A percentile compares a stretch with the other conserved stretches of the same genome.
Conservation (phyloP, 2,113 vertebrate genomes). For the Cheilinus undulatus region DNA sequence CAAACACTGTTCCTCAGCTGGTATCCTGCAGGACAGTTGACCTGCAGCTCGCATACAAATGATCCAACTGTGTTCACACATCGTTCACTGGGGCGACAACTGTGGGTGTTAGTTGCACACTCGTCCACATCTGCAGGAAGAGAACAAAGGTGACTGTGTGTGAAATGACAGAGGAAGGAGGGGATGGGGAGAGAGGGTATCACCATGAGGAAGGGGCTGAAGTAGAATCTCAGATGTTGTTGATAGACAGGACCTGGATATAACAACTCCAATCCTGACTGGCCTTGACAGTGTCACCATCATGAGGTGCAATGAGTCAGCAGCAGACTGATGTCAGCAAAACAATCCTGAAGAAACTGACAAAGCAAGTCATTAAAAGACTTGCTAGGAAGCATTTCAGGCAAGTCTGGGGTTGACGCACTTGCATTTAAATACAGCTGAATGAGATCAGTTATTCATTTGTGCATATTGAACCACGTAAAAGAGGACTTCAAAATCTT, state of each 20-base stretch:
- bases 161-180: not conserved
- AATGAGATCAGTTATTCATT: not conserved
- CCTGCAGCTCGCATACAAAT: slow-evolving; percentile 87
- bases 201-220: slow-evolving; percentile 7
- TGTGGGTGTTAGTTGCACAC: slow-evolving; percentile 87
- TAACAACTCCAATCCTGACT: not conserved
- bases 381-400: not conserved
- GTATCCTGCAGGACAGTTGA: slow-evolving; percentile 88
- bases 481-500: slow-evolving; percentile 1
- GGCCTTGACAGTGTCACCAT: not conserved
- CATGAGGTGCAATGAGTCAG: slow-evolving; percentile 36
- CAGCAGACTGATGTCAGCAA: slow-evolving; percentile 21
- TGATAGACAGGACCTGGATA: not conserved
- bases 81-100: slow-evolving; percentile 85
- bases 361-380: slow-evolving; percentile 11
- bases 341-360: not conserved
- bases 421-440: not conserved
- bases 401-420: slow-evolving; percentile 9
- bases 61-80: slow-evolving; percentile 92
- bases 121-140: slow-evolving; percentile 90
- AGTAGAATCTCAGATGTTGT: not conserved
- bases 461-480: not conserved
- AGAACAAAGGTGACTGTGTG: slow-evolving; percentile 21
- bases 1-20: slow-evolving; percentile 85
- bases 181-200: not conserved